A percentile compares a stretch with the other conserved stretches of the same genome.
These are phyloP conservation scores for Euwallacea similis DNA, from an alignment of 1,140 invertebrate species.

Conservation along the genomic window DNA sequence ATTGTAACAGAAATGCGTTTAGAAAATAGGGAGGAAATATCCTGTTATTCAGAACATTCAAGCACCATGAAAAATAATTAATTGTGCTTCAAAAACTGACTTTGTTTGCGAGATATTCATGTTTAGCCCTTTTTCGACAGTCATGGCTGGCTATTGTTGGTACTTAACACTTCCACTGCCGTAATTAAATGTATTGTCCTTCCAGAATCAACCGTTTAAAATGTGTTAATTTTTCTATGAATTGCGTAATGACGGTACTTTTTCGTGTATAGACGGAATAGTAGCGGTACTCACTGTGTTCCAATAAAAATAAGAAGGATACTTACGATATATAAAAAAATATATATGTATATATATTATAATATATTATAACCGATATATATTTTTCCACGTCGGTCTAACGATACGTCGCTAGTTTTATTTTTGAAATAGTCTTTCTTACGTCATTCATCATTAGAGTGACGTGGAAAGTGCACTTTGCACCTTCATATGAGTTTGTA, in stretches of 20 bases:
- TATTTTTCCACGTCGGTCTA: too few relatives aligned
- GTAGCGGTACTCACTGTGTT: too few relatives aligned
- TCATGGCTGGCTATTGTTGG: conserved; percentile 40
- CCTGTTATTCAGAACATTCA: conserved; percentile 46
- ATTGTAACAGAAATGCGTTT: conserved; percentile 40
- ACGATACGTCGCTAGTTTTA: too few relatives aligned
- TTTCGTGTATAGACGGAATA: too few relatives aligned
- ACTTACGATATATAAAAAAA: too few relatives aligned
- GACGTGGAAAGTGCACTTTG: too few relatives aligned
- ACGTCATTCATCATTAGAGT: too few relatives aligned
- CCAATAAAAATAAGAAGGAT: too few relatives aligned
- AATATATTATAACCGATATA: too few relatives aligned
- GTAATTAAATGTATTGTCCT: conserved; percentile 37
- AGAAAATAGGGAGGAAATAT: conserved; percentile 47
- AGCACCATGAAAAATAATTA: conserved; percentile 52
- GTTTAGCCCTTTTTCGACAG: conserved; percentile 42
- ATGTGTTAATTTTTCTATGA: neutral
- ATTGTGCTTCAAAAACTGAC: conserved; percentile 49
- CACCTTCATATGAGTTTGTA: too few relatives aligned
- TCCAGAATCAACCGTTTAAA: neutral
- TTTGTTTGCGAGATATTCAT: conserved; percentile 42
- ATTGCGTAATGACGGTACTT: neutral
- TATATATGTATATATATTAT: too few relatives aligned
- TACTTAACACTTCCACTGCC: conserved; percentile 39
- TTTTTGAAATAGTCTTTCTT: too few relatives aligned